Conservation (phyloP, 2,113 vertebrate species). For the Atractosteus spatula region DNA sequence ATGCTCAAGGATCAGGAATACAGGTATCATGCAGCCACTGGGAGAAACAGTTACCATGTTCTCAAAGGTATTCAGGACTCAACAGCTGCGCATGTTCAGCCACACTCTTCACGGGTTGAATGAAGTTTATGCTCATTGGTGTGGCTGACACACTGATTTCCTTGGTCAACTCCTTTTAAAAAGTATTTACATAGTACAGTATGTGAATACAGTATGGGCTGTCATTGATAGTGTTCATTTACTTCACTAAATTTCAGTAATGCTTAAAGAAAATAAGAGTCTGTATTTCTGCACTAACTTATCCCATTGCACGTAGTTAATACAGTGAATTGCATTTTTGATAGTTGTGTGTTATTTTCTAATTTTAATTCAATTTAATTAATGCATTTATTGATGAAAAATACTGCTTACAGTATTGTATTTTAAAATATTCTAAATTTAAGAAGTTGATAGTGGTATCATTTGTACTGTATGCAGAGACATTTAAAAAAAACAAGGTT, state of each 20-base stretch:
- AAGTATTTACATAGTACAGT: no score
- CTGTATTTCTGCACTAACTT: background rate
- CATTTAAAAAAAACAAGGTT: no score
- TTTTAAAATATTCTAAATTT: no score
- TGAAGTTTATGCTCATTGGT: constrained; percentile 20
- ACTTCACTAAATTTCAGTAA: constrained; percentile 1
- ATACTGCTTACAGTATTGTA: no score
- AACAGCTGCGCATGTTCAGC: background rate
- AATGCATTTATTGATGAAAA: no score
- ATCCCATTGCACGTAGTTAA: background rate
- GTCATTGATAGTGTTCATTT: background rate
- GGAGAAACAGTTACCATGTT: constrained; percentile 10
- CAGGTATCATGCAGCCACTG: constrained; percentile 10
- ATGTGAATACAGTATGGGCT: no score
- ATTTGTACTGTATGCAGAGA: no score
- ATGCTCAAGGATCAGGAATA: background rate
- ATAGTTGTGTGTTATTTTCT: no score
- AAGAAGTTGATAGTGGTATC: no score
- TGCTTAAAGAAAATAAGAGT: background rate
- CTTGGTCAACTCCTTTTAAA: background rate
- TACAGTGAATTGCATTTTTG: background rate
- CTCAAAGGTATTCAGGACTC: constrained; percentile 16
- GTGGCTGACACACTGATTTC: background rate
- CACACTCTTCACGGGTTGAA: background rate
- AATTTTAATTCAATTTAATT: no score